These are phyloP conservation scores for Channa maculata DNA, from an alignment of 2,113 vertebrate species.

Conservation along the genomic window DNA sequence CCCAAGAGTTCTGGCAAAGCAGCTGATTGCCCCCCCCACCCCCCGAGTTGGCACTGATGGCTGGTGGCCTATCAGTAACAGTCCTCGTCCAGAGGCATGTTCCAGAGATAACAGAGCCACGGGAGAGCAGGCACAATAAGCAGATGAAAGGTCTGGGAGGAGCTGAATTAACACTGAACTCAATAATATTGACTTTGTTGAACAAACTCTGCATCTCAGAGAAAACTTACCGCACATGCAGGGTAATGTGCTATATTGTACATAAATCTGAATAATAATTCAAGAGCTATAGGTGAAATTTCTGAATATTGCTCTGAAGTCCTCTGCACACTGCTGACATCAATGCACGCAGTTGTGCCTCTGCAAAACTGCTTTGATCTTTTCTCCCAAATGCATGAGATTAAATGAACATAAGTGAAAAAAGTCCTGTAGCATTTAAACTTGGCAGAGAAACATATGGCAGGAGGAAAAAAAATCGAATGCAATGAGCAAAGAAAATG, in stretches of 20 bases:
- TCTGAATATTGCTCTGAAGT: not conserved
- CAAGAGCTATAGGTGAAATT: not conserved
- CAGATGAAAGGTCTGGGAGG: slow-evolving; percentile 52
- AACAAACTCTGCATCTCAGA: slow-evolving; percentile 32
- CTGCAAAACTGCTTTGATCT: slow-evolving; percentile 36
- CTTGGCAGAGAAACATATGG: not conserved
- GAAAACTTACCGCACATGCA: slow-evolving; percentile 29
- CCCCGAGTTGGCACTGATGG: slow-evolving; percentile 30
- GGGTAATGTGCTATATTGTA: not conserved
- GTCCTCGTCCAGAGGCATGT: slow-evolving; percentile 55
- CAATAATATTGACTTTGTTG: slow-evolving; percentile 52
- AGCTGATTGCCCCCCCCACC: slow-evolving; percentile 44
- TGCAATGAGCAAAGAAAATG: not conserved
- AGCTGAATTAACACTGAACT: slow-evolving; percentile 51
- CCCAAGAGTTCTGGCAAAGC: slow-evolving; percentile 47
- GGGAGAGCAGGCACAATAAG: slow-evolving; percentile 45
- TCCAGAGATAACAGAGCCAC: slow-evolving; percentile 64
- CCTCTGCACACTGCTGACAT: not conserved
- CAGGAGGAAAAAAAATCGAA: not conserved
- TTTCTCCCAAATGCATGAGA: slow-evolving; percentile 3
- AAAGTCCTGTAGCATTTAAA: slow-evolving; percentile 7
- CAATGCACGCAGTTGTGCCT: not conserved
- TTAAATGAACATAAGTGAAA: slow-evolving; percentile 17
- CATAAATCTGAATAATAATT: slow-evolving; percentile 17
- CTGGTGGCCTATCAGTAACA: slow-evolving; percentile 55